Evolutionary conservation across 2,797 vertebrate genomes (phyloP), one percentile per base, ranked within the genome.

Genomic region (Kryptopterus vitreolus): DNA sequence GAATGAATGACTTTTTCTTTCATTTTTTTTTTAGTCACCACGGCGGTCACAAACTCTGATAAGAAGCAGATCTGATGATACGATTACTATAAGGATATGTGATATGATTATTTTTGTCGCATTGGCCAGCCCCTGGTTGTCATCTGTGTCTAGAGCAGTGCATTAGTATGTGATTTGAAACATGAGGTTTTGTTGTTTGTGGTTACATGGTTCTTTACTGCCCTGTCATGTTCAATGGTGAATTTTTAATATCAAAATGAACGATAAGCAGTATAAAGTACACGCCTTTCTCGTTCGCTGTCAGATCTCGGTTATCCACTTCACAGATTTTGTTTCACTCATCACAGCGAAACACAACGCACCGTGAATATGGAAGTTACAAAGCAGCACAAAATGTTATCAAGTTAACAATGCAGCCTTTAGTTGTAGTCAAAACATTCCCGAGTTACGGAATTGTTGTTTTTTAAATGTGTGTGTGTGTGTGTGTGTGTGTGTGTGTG

Each of bases 401-500:
- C 15, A 66, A 66, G 35, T 26, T 48, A 22, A 43, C 43, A 12
- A 50, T 70, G 11, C 50, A 55, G 52, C 35, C 11, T n/a, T n/a
- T 16, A 33, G 55, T 35, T 20, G 29, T 71, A 26, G 29, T 35
- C 16, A 58, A 74, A 74, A 74, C 71, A 74, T 74, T 58, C 53
- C 53, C 4, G 33, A 57, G 53, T 58, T 58, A 18, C 26, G 24
- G 58, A 1, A 26, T 24, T 26, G 12, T 26, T 33, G 2, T 31
- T 13, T 2, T 3, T 43, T 43, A 43, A 43, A 43, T 43, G 38
- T 43, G 38, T n/a, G n/a, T n/a, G n/a, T n/a, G n/a, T n/a, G n/a
- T n/a, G n/a, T n/a, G n/a, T n/a, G n/a, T n/a, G n/a, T n/a, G n/a
- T n/a, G n/a, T n/a, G n/a, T n/a, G n/a, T n/a, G n/a, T n/a, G n/a